These are phyloP conservation scores for Poecile montanus DNA, from an alignment of 2,797 vertebrate species.

Conservation along the genomic window DNA sequence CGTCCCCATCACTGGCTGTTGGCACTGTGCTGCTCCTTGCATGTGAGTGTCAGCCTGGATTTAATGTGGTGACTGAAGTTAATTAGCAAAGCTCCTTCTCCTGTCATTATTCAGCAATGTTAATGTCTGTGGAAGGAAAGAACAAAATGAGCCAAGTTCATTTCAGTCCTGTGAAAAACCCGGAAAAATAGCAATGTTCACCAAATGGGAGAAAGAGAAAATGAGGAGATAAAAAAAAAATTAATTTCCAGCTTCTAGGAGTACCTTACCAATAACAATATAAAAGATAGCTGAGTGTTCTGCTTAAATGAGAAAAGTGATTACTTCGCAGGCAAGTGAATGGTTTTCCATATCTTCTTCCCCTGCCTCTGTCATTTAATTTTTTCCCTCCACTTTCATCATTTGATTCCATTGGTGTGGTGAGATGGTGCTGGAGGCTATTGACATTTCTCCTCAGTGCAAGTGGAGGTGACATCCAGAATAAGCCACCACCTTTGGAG, in stretches of 20 bases:
- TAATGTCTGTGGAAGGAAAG: conserved; percentile 17
- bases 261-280: conserved; percentile 20
- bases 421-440: background rate
- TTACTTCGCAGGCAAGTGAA: background rate
- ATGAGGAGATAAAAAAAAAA: conserved; percentile 20
- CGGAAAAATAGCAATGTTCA: background rate
- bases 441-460: accelerated
- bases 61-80: background rate
- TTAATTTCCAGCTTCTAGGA: conserved; percentile 50
- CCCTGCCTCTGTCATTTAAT: background rate
- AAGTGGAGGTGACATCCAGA: background rate
- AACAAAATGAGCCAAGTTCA: conserved; percentile 37
- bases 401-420: background rate
- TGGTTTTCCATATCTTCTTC: conserved; percentile 19
- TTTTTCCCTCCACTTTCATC: background rate
- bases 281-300: conserved; percentile 16
- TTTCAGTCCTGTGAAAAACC: conserved; percentile 28
- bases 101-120: background rate
- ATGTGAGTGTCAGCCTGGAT: background rate
- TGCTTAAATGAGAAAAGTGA: conserved; percentile 49
- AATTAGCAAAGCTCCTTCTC: conserved; percentile 42
- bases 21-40: background rate
- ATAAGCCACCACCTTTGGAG: background rate
- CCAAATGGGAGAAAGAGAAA: conserved; percentile 33
- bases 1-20: accelerated